phyloP scores from a whole-genome alignment of 2,888 invertebrate genomes.

The Athalia rosae region DNA sequence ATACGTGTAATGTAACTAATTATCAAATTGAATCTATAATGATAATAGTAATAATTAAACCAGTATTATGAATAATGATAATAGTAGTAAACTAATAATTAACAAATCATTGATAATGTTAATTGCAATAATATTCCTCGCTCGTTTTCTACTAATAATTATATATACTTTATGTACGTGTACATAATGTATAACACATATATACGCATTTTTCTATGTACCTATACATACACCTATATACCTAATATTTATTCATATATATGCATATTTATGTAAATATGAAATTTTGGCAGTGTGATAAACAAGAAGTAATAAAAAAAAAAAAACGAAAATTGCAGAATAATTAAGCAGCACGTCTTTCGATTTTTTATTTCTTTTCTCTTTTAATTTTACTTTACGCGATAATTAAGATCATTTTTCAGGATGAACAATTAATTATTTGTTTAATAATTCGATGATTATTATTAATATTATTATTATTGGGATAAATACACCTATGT shows the following conservation, averaged over 20 bases:
- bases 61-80: constrained; percentile 17
- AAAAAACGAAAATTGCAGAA: constrained; percentile 1
- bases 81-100: not conserved
- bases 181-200: constrained; percentile 2
- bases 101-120: too few species aligned
- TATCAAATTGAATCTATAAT: not conserved
- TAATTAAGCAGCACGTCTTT: constrained; percentile 16
- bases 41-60: not conserved
- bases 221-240: too few species aligned
- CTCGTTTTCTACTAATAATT: too few species aligned
- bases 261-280: not conserved
- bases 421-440: too few species aligned
- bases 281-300: constrained; percentile 30
- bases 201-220: constrained; percentile 2
- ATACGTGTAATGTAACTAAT: not conserved
- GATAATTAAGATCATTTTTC: not conserved
- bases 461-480: too few species aligned
- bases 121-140: too few species aligned
- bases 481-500: constrained; percentile 2
- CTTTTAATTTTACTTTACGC: not conserved
- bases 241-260: too few species aligned
- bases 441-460: too few species aligned
- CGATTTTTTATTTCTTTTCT: not conserved
- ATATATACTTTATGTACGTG: not conserved
- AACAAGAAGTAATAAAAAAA: not conserved